Base-by-base conservation (phyloP, 2,797 vertebrate genomes). In the Poeciliopsis presidionis region DNA sequence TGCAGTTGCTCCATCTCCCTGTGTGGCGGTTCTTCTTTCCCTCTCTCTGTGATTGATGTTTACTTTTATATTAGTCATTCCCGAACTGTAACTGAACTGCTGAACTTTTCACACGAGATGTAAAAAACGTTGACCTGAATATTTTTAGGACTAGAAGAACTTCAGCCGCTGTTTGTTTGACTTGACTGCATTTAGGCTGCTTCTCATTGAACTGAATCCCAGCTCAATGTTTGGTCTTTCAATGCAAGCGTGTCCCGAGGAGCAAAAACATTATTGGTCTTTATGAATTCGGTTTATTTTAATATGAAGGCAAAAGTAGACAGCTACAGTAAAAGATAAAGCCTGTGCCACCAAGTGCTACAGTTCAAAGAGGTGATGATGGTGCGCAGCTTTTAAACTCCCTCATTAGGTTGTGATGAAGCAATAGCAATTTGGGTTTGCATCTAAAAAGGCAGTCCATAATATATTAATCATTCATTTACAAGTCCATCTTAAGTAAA, bases 1-100 rank as follows among this genome's bases (percentile, higher is more conserved):
- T 47, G 51, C 75, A 78, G 63, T 82, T 70, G 22, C 55, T 77
- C 59, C 73, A 59, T 76, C 72, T 41, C 33, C 45, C 8, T 55
- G n/a, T 71, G 89, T 67, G 67, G 2, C 25, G 18, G 63, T 61
- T 28, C 7, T 77, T 25, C 6, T 18, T 46, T 46, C 4, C 12
- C 43, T 67, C 6, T 16, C 6, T 41, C 33, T 65, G 28, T 80
- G 13, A 55, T 70, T 30, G 43, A 28, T 33, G 39, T 69, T 39
- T 67, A 33, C n/a, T 55, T 13, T 47, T 25, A 30, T 5, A 28
- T 72, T 65, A 41, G 41, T 46, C 47, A 72, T 53, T 12, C 46
- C 22, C 45, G 25, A 49, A 49, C 30, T 71, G 65, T 22, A 57
- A 41, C 6, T 51, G 65, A 0, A 67, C 43, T 49, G 14, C 20